Evolutionary conservation across 1,140 invertebrate genomes (phyloP).

Genomic region (Araneus ventricosus): DNA sequence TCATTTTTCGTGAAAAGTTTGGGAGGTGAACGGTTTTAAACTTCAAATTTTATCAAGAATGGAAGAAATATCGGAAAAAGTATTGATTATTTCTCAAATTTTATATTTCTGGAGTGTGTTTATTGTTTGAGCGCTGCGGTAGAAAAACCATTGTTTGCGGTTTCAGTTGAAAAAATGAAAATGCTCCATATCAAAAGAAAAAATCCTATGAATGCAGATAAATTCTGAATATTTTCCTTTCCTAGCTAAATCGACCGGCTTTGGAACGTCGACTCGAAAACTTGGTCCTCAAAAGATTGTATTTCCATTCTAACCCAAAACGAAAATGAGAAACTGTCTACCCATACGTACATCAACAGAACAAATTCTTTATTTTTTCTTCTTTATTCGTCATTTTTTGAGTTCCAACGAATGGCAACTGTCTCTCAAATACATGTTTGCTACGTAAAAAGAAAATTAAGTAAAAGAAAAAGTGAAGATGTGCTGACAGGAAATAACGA

Average conservation of each 20-base stretch:
- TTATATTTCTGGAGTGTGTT: not conserved
- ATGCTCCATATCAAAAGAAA: not conserved
- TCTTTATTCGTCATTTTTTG: not conserved
- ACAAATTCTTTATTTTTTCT: not conserved
- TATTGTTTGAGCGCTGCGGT: not conserved
- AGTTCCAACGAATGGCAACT: not conserved
- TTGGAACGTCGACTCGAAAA: not conserved
- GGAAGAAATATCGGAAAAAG: not conserved
- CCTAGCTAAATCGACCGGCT: not conserved
- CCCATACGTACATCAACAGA: not conserved
- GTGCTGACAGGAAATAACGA: not conserved
- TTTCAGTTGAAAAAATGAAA: not conserved
- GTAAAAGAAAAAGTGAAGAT: not conserved
- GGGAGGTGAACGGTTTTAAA: not conserved
- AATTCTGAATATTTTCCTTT: constrained; percentile 6
- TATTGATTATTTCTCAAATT: constrained; percentile 26
- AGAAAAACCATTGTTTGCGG: not conserved
- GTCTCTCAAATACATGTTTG: not conserved
- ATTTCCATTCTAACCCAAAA: not conserved
- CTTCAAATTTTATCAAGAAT: not conserved
- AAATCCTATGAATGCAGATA: not conserved
- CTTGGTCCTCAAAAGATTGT: not conserved
- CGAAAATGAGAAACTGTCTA: constrained; percentile 15
- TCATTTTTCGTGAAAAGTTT: not conserved
- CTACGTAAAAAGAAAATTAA: not conserved